Percentiles rank a stretch among this genome's conserved stretches.
Conservation (phyloP, 2,888 invertebrate species). For the Troides aeacus region DNA sequence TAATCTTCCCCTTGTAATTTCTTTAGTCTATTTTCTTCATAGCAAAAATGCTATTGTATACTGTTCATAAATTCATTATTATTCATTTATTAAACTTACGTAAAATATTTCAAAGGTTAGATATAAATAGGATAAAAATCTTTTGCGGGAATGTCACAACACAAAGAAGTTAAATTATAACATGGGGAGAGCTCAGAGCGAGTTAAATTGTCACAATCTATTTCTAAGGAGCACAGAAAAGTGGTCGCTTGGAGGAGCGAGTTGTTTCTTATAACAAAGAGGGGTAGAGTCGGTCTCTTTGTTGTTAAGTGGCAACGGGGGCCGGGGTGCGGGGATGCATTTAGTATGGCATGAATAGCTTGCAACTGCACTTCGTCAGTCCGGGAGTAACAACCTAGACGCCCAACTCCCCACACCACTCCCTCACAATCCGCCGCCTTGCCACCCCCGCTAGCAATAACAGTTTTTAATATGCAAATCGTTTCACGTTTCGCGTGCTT, state of each 20-base stretch:
- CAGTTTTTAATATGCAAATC: slow-evolving; percentile 34
- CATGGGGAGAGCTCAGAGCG: slow-evolving; percentile 33
- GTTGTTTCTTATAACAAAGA: slow-evolving; percentile 77
- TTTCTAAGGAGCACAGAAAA: slow-evolving; percentile 59
- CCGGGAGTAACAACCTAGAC: slow-evolving; percentile 74
- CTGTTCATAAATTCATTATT: too few relatives aligned
- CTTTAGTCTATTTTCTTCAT: too few relatives aligned
- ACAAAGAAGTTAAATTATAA: slow-evolving; percentile 11
- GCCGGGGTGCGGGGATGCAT: slow-evolving; percentile 59
- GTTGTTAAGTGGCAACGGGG: slow-evolving; percentile 72
- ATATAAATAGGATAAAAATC: too few relatives aligned
- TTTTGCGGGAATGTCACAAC: background rate
- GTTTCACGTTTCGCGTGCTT: slow-evolving; percentile 27
- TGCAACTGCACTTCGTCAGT: slow-evolving; percentile 77
- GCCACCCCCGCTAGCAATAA: slow-evolving; percentile 46
- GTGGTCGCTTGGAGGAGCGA: slow-evolving; percentile 61
- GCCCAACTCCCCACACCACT: slow-evolving; percentile 48
- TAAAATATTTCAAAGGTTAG: too few relatives aligned
- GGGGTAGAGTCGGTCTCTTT: slow-evolving; percentile 74
- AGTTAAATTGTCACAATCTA: slow-evolving; percentile 52
- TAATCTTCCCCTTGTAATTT: too few relatives aligned
- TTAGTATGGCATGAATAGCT: slow-evolving; percentile 73
- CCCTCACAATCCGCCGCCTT: slow-evolving; percentile 44
- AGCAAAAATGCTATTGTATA: too few relatives aligned
- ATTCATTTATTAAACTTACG: too few relatives aligned